Percentiles rank a stretch among this genome's conserved stretches.
These are phyloP conservation scores for Kuschelorhynchus macadamiae DNA, from an alignment of 2,888 invertebrate genomes.

Conservation along the genomic window DNA sequence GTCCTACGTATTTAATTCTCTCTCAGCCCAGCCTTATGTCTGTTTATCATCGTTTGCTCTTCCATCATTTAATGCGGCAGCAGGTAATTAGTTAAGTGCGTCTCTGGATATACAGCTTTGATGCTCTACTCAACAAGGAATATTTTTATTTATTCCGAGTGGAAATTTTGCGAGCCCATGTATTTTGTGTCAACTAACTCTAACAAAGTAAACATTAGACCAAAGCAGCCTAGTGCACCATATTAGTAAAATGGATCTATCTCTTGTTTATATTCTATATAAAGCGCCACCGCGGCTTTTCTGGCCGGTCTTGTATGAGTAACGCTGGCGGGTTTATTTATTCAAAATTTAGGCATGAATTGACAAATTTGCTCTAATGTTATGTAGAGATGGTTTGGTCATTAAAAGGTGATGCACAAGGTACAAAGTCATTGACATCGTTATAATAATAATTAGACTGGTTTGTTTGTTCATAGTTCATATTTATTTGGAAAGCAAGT, in stretches of 20 bases:
- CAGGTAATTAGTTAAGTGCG: slow-evolving; percentile 48
- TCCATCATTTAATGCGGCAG: slow-evolving; percentile 32
- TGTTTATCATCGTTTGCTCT: slow-evolving; percentile 43
- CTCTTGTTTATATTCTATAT: slow-evolving; percentile 40
- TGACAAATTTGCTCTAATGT: not conserved
- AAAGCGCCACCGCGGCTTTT: slow-evolving; percentile 25
- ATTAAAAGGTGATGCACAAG: too few species aligned
- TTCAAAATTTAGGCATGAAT: not conserved
- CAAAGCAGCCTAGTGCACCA: slow-evolving; percentile 61
- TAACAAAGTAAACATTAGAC: slow-evolving; percentile 67
- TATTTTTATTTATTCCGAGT: slow-evolving; percentile 65
- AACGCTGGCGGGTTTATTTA: not conserved
- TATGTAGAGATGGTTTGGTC: too few species aligned
- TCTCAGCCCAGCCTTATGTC: slow-evolving; percentile 18
- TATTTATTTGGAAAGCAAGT: too few species aligned
- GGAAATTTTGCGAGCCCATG: slow-evolving; percentile 63
- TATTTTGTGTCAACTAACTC: slow-evolving; percentile 67
- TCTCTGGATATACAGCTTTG: slow-evolving; percentile 58
- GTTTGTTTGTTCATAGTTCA: too few species aligned
- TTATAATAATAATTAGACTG: too few species aligned
- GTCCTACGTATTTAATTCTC: slow-evolving; percentile 25
- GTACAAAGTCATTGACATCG: too few species aligned
- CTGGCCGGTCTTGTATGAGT: slow-evolving; percentile 11
- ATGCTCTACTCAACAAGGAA: slow-evolving; percentile 62
- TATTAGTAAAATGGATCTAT: slow-evolving; percentile 67